These are phyloP conservation scores for Philaethria dido DNA, from an alignment of 2,888 invertebrate species.

Conservation along the genomic window DNA sequence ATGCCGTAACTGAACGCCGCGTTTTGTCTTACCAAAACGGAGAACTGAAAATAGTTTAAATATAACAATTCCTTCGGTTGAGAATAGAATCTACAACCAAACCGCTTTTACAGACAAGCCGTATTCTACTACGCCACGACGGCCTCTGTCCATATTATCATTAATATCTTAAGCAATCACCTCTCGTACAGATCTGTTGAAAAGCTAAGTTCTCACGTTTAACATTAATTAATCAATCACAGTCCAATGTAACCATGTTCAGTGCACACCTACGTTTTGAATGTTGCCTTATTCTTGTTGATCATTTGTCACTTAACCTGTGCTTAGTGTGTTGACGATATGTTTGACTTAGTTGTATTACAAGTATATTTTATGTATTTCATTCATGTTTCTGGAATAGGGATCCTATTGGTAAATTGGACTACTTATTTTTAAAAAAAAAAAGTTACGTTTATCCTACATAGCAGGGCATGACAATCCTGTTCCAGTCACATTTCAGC, in stretches of 20 bases:
- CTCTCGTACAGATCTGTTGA: conserved; percentile 9
- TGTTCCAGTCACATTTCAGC: too few relatives aligned
- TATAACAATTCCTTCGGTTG: too few relatives aligned
- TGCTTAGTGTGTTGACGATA: conserved; percentile 2
- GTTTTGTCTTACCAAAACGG: too few relatives aligned
- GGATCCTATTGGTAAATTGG: neutral
- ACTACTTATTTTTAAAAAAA: too few relatives aligned
- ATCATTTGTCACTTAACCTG: conserved; percentile 16
- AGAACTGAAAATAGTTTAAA: too few relatives aligned
- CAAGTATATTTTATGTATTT: neutral
- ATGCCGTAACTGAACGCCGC: too few relatives aligned
- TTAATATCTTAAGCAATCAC: conserved; percentile 11
- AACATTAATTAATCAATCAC: conserved; percentile 23
- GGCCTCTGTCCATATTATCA: neutral
- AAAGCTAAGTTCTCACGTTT: conserved; percentile 23
- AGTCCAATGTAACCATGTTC: conserved; percentile 22
- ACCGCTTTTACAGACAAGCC: too few relatives aligned
- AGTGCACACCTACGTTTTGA: conserved; percentile 12
- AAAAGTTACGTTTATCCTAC: too few relatives aligned
- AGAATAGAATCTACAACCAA: too few relatives aligned
- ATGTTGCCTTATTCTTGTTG: conserved; percentile 13
- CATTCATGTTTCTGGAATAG: neutral
- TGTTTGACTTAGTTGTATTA: neutral
- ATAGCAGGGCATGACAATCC: too few relatives aligned
- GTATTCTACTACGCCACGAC: too few relatives aligned